Percentiles rank a stretch among this genome's conserved stretches.
These are phyloP conservation scores for Podocnemis expansa DNA, from an alignment of 2,113 vertebrate species.

Conservation along the genomic window DNA sequence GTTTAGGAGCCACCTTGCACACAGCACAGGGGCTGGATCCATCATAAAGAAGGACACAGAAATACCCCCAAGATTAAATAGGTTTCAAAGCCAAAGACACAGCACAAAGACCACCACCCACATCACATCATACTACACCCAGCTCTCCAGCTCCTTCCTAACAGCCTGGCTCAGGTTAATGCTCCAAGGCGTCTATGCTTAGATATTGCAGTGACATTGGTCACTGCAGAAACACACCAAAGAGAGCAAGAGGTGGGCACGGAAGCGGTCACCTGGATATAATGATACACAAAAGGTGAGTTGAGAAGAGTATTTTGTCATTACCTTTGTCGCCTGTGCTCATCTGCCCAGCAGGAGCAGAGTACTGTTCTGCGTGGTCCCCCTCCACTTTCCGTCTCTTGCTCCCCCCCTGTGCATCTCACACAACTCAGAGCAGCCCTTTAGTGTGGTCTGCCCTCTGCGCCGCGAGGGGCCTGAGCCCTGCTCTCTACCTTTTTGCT, in stretches of 20 bases:
- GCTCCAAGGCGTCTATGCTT: not conserved
- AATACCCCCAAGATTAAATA: not conserved
- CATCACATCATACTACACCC: not conserved
- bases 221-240: not conserved
- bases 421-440: slow-evolving; percentile 1
- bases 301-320: fast-evolving
- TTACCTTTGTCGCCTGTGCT: slow-evolving; percentile 52
- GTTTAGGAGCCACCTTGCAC: fast-evolving
- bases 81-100: too few relatives aligned
- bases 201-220: not conserved
- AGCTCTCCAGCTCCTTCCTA: not conserved
- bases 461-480: not conserved
- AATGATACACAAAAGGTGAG: fast-evolving
- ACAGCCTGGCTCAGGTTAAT: not conserved
- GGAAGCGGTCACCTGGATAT: not conserved
- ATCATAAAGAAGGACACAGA: fast-evolving
- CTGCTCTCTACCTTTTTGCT: slow-evolving; percentile 33
- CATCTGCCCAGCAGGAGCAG: not conserved
- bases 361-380: not conserved
- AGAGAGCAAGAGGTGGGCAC: not conserved
- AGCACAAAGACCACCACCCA: fast-evolving
- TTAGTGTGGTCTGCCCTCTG: not conserved
- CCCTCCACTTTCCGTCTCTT: not conserved
- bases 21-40: not conserved
- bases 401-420: not conserved